phyloP scores from a whole-genome alignment of 2,113 vertebrate genomes.

The Semnopithecus entellus region DNA sequence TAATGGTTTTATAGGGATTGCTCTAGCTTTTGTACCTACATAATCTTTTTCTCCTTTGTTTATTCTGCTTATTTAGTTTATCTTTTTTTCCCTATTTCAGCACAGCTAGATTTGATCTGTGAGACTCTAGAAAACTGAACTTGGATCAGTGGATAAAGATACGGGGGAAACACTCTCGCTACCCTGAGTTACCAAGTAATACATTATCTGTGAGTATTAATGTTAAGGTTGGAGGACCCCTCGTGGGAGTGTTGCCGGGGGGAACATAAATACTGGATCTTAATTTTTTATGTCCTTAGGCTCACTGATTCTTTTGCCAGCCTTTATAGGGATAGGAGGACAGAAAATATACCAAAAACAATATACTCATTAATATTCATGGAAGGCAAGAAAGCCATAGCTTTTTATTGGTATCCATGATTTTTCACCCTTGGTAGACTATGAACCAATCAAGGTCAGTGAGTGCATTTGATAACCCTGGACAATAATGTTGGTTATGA shows the following conservation, averaged over 20 bases:
- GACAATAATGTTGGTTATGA: background rate
- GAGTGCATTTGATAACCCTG: background rate
- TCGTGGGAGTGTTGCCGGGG: background rate
- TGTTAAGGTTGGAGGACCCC: background rate
- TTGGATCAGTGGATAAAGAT: background rate
- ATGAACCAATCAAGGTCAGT: background rate
- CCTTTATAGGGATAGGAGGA: background rate
- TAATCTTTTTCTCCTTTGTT: background rate
- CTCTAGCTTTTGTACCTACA: background rate
- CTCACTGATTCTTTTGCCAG: background rate
- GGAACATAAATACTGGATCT: background rate
- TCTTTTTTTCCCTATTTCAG: background rate
- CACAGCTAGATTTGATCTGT: background rate
- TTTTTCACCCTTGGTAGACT: background rate
- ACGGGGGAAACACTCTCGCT: background rate
- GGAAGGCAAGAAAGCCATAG: background rate
- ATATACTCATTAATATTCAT: background rate
- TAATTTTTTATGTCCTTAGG: background rate
- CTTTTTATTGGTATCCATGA: background rate
- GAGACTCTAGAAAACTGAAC: background rate
- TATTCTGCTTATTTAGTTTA: background rate
- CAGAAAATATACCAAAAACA: background rate
- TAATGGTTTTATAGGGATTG: background rate
- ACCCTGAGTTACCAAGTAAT: background rate
- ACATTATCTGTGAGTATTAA: background rate